Percentiles rank a stretch among this genome's conserved stretches.
phyloP scores from a whole-genome alignment of 2,888 invertebrate species.

The Sinohyriopsis cumingii region DNA sequence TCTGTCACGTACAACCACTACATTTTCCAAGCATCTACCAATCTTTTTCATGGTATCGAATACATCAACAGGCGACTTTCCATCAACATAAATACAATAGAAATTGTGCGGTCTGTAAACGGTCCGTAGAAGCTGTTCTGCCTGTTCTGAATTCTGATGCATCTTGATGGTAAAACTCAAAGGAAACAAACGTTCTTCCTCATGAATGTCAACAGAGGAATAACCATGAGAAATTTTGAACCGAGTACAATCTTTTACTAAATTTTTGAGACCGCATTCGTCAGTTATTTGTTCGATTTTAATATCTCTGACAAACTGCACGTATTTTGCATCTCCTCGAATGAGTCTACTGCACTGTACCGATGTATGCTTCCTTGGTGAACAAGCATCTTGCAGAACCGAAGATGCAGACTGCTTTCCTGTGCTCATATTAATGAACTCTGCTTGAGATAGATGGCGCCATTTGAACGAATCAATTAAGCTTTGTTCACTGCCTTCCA shows the following conservation, averaged over 20 bases:
- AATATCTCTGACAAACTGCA: too few relatives aligned
- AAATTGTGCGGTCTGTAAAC: conserved; percentile 61
- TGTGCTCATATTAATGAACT: too few relatives aligned
- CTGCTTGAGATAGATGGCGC: too few relatives aligned
- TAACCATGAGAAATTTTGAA: conserved; percentile 29
- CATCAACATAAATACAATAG: conserved; percentile 64
- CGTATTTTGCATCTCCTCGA: too few relatives aligned
- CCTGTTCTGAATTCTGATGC: conserved; percentile 44
- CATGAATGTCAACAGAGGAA: conserved; percentile 11
- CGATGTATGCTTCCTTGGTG: too few relatives aligned
- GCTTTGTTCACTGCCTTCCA: too few relatives aligned
- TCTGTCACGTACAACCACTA: conserved; percentile 38
- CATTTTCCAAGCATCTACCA: conserved; percentile 45
- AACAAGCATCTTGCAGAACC: too few relatives aligned
- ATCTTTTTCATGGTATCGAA: conserved; percentile 31
- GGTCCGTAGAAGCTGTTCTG: conserved; percentile 49
- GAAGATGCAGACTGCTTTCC: too few relatives aligned
- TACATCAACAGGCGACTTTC: conserved; percentile 26
- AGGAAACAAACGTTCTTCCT: conserved; percentile 44
- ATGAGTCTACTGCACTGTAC: too few relatives aligned
- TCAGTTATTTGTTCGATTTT: too few relatives aligned
- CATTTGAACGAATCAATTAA: too few relatives aligned
- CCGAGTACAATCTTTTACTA: conserved; percentile 27
- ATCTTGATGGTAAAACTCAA: conserved; percentile 50
- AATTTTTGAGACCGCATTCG: conserved; percentile 6